Conservation (phyloP, 37 sponge, comb jelly and placozoan species). For the Chondrosia reniformis region DNA sequence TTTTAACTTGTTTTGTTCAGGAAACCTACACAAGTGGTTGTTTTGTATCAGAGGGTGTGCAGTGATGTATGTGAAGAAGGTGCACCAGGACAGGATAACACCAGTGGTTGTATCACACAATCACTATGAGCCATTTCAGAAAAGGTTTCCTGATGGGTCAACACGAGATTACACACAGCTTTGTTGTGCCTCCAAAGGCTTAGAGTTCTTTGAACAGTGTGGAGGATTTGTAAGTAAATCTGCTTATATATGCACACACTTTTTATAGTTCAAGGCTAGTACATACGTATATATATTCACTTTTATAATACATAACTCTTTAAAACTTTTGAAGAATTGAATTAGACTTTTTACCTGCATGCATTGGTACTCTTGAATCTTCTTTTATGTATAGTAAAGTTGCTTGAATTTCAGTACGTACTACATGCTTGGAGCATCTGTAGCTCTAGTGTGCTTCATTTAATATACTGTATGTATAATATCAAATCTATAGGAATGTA, state of each 20-base stretch:
- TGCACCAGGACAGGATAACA: conserved; percentile 5
- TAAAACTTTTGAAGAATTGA: not conserved
- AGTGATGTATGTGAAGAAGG: conserved; percentile 32
- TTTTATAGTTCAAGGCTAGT: not conserved
- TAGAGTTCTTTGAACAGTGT: conserved; percentile 32
- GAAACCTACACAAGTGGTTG: conserved; percentile 72
- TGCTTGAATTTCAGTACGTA: not conserved
- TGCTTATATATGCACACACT: not conserved
- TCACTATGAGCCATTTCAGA: conserved; percentile 22
- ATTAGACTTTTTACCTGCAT: not conserved
- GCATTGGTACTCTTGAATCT: not conserved
- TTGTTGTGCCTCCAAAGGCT: conserved; percentile 15
- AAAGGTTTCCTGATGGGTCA: conserved; percentile 23
- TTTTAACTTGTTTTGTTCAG: conserved; percentile 5
- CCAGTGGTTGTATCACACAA: conserved; percentile 39
- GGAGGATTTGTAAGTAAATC: conserved; percentile 50
- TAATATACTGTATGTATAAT: no score
- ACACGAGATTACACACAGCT: conserved; percentile 47
- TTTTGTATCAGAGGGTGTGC: conserved; percentile 56
- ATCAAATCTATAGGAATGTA: conserved; percentile 17
- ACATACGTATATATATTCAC: not conserved
- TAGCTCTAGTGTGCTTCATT: no score
- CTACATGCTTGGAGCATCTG: no score
- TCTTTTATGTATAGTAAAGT: not conserved
- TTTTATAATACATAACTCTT: not conserved